Conservation (phyloP, 2,888 invertebrate species). For the Eucriotettix oculatus region DNA sequence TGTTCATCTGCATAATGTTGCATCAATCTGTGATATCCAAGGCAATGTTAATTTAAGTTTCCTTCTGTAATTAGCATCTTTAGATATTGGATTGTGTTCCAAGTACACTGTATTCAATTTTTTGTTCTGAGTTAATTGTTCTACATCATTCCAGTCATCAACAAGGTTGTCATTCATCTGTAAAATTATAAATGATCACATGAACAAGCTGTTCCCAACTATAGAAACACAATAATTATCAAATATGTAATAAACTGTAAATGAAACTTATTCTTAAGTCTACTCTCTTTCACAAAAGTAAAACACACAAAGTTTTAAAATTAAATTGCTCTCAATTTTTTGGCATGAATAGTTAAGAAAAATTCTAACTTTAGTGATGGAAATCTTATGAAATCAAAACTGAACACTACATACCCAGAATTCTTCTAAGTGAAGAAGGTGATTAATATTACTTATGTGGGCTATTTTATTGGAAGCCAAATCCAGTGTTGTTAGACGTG, state of each 20-base stretch:
- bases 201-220: background rate
- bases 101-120: constrained; percentile 74
- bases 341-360: too few relatives aligned
- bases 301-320: too few relatives aligned
- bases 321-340: too few relatives aligned
- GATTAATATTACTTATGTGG: constrained; percentile 57
- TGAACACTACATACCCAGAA: constrained; percentile 64
- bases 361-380: too few relatives aligned
- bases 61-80: constrained; percentile 72
- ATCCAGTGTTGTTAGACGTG: constrained; percentile 69
- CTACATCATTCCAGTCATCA: constrained; percentile 68
- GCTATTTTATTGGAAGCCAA: constrained; percentile 75
- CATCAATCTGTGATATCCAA: constrained; percentile 82
- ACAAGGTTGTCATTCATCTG: constrained; percentile 86
- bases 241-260: background rate
- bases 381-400: background rate
- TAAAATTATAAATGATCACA: constrained; percentile 17
- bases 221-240: background rate
- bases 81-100: constrained; percentile 78
- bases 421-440: constrained; percentile 69
- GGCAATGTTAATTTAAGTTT: constrained; percentile 82
- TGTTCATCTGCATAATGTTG: constrained; percentile 62
- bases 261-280: background rate
- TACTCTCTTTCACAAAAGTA: too few relatives aligned
- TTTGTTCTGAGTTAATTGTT: constrained; percentile 48